Evolutionary conservation across 2,888 invertebrate species (phyloP).

Genomic region (Melanargia galathea): DNA sequence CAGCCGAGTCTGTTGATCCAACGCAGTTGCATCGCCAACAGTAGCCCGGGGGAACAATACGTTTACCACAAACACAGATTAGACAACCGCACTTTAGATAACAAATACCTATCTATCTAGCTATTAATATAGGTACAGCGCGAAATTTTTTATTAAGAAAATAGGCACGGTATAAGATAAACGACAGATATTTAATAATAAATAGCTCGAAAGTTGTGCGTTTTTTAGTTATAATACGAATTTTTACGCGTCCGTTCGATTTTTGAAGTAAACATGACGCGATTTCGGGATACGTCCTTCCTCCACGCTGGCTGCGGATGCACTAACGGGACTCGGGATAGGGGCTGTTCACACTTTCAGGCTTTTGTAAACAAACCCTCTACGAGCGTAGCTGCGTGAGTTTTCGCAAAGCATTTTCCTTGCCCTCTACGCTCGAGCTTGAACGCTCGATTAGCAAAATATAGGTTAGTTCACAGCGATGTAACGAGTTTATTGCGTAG

Average conservation of each 20-base stretch:
- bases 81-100: constrained; percentile 2
- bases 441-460: not conserved
- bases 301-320: constrained; percentile 27
- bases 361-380: constrained; percentile 36
- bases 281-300: constrained; percentile 27
- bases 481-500: not conserved
- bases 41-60: constrained; percentile 11
- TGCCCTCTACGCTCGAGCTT: not conserved
- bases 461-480: not conserved
- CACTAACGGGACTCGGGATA: constrained; percentile 33
- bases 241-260: constrained; percentile 24
- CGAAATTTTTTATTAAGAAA: not conserved
- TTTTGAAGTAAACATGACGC: constrained; percentile 21
- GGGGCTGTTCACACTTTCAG: constrained; percentile 31
- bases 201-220: constrained; percentile 19
- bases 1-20: constrained; percentile 23
- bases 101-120: not conserved
- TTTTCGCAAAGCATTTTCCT: constrained; percentile 5
- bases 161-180: constrained; percentile 2
- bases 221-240: not conserved
- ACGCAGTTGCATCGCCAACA: constrained; percentile 23
- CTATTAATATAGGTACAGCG: not conserved
- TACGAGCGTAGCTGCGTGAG: constrained; percentile 1
- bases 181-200: not conserved
- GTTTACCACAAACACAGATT: constrained; percentile 5